Conservation (phyloP, 30 jellyfish, hydroid and myxozoan genomes). For the Calvadosia cruxmelitensis region DNA sequence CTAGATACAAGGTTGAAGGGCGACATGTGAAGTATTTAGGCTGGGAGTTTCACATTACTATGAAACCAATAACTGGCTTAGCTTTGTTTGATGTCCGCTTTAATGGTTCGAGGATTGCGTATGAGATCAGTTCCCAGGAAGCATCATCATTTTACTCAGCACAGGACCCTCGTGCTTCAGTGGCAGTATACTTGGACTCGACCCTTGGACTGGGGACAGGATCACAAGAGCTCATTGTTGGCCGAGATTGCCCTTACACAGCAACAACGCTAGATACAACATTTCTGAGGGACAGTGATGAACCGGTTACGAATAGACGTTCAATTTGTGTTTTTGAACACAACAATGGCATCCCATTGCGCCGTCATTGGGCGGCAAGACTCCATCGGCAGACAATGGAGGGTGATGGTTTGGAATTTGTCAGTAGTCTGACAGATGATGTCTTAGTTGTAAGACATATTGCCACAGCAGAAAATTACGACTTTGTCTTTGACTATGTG, state of each 20-base stretch:
- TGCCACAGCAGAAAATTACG: constrained; percentile 45
- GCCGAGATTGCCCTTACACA: constrained; percentile 64
- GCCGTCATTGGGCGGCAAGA: constrained; percentile 46
- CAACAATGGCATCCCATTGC: constrained; percentile 37
- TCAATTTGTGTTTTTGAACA: constrained; percentile 64
- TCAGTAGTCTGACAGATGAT: constrained; percentile 45
- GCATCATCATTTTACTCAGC: constrained; percentile 75
- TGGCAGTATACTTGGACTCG: constrained; percentile 49
- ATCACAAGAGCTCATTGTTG: constrained; percentile 27
- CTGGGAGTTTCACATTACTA: constrained; percentile 58
- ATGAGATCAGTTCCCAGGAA: constrained; percentile 67
- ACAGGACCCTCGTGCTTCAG: constrained; percentile 44
- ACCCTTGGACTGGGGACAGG: constrained; percentile 27
- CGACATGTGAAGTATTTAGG: constrained; percentile 50
- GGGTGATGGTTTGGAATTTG: constrained; percentile 13
- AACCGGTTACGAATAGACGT: constrained; percentile 11
- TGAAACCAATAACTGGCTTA: constrained; percentile 66
- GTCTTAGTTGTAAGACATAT: constrained; percentile 53
- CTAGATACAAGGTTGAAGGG: constrained; percentile 40
- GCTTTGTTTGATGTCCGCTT: constrained; percentile 55
- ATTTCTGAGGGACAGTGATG: constrained; percentile 24
- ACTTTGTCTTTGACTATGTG: constrained; percentile 43
- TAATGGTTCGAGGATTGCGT: constrained; percentile 45
- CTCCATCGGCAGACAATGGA: background rate
- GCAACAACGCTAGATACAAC: constrained; percentile 36